Conservation (phyloP, 1,140 invertebrate genomes). For the Mercenaria mercenaria region DNA sequence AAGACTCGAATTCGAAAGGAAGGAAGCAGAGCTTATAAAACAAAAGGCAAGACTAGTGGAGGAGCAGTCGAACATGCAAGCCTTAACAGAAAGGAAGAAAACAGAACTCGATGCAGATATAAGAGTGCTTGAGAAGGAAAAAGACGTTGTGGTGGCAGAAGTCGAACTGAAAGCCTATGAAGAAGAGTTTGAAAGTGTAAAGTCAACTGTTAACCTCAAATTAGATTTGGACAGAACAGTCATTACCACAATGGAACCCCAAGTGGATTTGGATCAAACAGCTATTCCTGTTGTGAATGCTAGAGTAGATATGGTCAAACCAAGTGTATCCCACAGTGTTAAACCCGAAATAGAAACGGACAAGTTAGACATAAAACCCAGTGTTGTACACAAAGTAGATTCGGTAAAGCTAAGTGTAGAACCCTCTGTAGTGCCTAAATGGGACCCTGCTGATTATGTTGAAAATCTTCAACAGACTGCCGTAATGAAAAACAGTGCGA, state of each 20-base stretch:
- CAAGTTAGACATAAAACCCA: no score
- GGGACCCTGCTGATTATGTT: no score
- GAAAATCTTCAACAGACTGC: no score
- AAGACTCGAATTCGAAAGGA: background rate
- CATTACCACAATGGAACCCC: background rate
- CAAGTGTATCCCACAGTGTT: background rate
- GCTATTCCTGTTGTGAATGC: background rate
- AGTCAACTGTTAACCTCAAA: background rate
- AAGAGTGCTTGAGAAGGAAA: background rate
- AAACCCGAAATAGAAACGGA: no score
- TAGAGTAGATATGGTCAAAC: background rate
- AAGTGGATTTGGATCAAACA: background rate
- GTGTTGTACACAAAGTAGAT: no score
- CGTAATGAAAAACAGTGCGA: background rate
- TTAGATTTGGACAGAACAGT: background rate
- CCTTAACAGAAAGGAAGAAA: background rate
- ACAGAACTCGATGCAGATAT: background rate
- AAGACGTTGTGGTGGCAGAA: background rate
- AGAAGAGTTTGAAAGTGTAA: background rate
- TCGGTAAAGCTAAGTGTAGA: no score
- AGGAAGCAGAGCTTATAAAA: background rate
- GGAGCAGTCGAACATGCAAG: background rate
- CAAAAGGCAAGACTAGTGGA: background rate
- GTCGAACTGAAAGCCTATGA: background rate
- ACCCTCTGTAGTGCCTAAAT: no score